phyloP scores from a whole-genome alignment of 2,797 vertebrate genomes.

The Pseudopleuronectes americanus region DNA sequence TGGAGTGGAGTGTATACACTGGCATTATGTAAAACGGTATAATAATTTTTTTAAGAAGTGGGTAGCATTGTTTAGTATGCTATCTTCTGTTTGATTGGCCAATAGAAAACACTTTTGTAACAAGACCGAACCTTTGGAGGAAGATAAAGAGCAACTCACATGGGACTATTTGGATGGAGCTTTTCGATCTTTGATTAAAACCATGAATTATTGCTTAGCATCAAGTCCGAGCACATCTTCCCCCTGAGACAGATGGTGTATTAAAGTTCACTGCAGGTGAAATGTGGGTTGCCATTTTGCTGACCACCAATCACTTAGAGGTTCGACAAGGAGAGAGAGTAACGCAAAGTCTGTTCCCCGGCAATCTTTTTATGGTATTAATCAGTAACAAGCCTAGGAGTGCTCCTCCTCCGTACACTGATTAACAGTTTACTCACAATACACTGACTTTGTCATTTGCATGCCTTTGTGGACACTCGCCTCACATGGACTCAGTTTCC shows the following conservation, averaged over 20 bases:
- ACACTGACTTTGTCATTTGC: slow-evolving; percentile 72
- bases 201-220: slow-evolving; percentile 41
- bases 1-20: too few species aligned
- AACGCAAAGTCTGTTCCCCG: slow-evolving; percentile 61
- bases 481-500: neutral
- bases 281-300: slow-evolving; percentile 64
- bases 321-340: slow-evolving; percentile 41
- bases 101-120: neutral
- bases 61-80: neutral
- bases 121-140: slow-evolving; percentile 7
- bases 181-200: slow-evolving; percentile 56
- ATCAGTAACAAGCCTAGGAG: slow-evolving; percentile 52
- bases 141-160: slow-evolving; percentile 28
- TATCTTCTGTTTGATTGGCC: neutral
- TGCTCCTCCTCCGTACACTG: slow-evolving; percentile 52
- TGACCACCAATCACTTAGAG: slow-evolving; percentile 71
- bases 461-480: slow-evolving; percentile 67
- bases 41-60: too few species aligned
- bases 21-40: too few species aligned
- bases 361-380: slow-evolving; percentile 71
- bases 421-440: slow-evolving; percentile 75
- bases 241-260: slow-evolving; percentile 60
- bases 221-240: slow-evolving; percentile 47
- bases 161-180: slow-evolving; percentile 22
- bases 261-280: slow-evolving; percentile 61